Percentiles rank a stretch among this genome's conserved stretches.
Conservation (phyloP, 1,140 invertebrate species). For the Bombus affinis region DNA sequence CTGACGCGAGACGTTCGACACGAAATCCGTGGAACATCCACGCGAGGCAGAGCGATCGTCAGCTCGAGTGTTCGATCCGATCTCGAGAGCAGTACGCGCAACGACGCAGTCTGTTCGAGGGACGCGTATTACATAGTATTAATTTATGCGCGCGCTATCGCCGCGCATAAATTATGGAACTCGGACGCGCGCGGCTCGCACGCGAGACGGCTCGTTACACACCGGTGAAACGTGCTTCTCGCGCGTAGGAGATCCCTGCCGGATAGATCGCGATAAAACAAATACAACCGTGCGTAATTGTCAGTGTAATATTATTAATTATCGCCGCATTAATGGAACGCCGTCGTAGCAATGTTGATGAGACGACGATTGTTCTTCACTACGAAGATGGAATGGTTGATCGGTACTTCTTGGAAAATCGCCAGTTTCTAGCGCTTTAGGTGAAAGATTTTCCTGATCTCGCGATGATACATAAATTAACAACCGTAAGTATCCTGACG, state of each 20-base stretch:
- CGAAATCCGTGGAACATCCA: constrained; percentile 46
- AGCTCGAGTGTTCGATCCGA: constrained; percentile 49
- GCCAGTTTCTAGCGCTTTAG: not conserved
- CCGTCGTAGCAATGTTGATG: not conserved
- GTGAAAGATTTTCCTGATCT: not conserved
- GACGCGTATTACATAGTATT: constrained; percentile 48
- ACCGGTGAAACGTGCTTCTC: constrained; percentile 40
- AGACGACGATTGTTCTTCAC: not conserved
- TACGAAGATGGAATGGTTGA: not conserved
- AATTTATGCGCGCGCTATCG: constrained; percentile 44
- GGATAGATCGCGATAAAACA: constrained; percentile 42
- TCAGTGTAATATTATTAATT: constrained; percentile 38
- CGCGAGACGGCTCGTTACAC: constrained; percentile 52
- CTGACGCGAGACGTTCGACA: constrained; percentile 42
- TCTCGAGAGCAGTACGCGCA: constrained; percentile 30
- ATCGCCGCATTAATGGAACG: constrained; percentile 22
- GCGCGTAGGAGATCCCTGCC: not conserved
- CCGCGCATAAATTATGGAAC: constrained; percentile 53
- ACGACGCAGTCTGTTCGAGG: constrained; percentile 8
- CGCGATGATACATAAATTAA: not conserved
- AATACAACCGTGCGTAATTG: constrained; percentile 30
- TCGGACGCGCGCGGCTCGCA: constrained; percentile 30
- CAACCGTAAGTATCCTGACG: not conserved
- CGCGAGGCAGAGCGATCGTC: constrained; percentile 43
- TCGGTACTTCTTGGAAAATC: constrained; percentile 16